Conservation (phyloP, 2,888 invertebrate genomes). For the Helicoverpa assulta region DNA sequence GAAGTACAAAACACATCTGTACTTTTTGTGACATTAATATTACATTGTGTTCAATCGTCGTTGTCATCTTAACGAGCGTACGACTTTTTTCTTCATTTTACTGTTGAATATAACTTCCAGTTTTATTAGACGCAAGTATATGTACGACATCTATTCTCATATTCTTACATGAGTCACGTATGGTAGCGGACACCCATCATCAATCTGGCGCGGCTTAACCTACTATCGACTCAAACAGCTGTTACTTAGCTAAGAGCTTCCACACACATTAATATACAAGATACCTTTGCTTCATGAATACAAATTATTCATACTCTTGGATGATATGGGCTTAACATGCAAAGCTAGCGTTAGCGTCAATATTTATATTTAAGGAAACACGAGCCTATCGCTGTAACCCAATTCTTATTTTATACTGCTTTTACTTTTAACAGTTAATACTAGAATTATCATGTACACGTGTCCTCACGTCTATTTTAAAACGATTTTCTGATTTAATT, state of each 20-base stretch:
- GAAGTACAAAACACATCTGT: constrained; percentile 22
- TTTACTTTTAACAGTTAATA: background rate
- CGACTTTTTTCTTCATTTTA: constrained; percentile 27
- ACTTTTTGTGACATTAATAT: constrained; percentile 40
- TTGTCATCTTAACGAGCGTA: constrained; percentile 46
- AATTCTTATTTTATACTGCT: constrained; percentile 1
- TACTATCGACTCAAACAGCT: background rate
- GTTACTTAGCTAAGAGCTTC: background rate
- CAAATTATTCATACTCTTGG: background rate
- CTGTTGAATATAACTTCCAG: constrained; percentile 22
- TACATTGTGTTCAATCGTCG: constrained; percentile 41
- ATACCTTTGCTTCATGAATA: constrained; percentile 2
- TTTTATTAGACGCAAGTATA: constrained; percentile 23
- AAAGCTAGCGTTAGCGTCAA: background rate
- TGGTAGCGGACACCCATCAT: background rate
- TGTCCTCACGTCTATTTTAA: no score
- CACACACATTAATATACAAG: background rate
- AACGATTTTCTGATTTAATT: no score
- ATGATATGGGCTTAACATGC: background rate
- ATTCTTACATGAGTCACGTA: background rate
- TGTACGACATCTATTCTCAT: no score
- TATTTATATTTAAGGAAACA: background rate
- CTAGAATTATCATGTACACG: background rate
- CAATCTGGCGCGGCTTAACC: background rate
- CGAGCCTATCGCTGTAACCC: background rate